Base-by-base conservation (phyloP, 2,888 invertebrate species). In the Dryobotodes eremita region DNA sequence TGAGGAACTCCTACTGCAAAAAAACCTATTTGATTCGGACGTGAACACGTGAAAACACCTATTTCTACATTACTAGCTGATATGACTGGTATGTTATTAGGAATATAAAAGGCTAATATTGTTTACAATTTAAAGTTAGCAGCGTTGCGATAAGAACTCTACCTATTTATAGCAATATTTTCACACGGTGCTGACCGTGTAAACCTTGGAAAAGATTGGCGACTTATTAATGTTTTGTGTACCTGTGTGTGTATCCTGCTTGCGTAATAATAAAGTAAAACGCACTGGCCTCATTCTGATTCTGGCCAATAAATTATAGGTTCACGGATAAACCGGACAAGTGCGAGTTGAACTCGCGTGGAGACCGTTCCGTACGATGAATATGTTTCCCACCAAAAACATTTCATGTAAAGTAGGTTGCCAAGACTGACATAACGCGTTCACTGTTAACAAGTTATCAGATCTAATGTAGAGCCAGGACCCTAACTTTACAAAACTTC, bases 191-290 rank as follows among this genome's bases (percentile, higher is more conserved):
- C 72, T 66, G 62, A 69, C 26, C 66, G 75, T 53, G 46, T 64
- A 66, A 75, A 82, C 83, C 88, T 82, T 82, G 86, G 53, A 71
- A 73, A 85, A 59, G 71, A 85, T 82, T 80, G 75, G 66, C 72
- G 61, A 75, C 48, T 77, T 71, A 77, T 79, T n/a, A 87, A 82
- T 77, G 82, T 75, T 46, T 65, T 84, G 55, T 80, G 53, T 79
- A 62, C 61, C 53, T 59, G 36, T 75, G 62, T 82, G 69, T 82
- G 59, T 80, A 86, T 86, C 84, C 78, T 76, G 69, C 48, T 84
- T 84, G 73, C 77, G 77, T 81, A 66, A 84, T 71, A 71, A 53
- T 70, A 65, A 79, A 65, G 46, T 71, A 80, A 78, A 69, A 78
- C 61, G 62, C 48, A 71, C 13, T 84, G 76, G 65, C 66, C 84